Conservation (phyloP, 2,113 vertebrate genomes). For the Colius striatus region DNA sequence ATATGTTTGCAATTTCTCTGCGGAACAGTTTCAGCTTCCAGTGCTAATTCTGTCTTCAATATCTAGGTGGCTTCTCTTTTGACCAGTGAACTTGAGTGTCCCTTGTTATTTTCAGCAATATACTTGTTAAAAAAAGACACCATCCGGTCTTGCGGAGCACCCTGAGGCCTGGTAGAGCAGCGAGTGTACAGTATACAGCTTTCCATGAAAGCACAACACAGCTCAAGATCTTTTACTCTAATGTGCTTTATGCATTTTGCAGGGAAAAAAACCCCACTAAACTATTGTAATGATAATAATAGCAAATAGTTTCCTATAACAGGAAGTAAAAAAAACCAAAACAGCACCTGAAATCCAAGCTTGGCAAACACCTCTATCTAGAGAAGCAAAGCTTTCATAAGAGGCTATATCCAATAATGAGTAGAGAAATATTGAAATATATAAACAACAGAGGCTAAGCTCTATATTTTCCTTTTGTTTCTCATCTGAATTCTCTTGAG, state of each 20-base stretch:
- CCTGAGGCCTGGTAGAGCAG: not conserved
- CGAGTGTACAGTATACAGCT: not conserved
- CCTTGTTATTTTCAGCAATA: not conserved
- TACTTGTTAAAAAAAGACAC: not conserved
- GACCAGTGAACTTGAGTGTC: not conserved
- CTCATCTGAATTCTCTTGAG: not conserved
- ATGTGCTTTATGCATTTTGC: accelerated
- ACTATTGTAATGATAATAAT: not conserved
- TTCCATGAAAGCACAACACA: not conserved
- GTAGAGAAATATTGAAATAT: not conserved
- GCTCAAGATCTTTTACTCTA: not conserved
- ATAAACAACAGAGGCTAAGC: not conserved
- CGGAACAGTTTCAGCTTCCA: not conserved
- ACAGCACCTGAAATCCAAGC: not conserved
- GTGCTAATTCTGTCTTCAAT: not conserved
- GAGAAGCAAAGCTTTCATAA: not conserved
- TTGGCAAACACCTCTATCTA: not conserved
- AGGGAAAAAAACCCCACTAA: not conserved
- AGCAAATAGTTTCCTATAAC: not conserved
- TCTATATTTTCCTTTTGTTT: not conserved
- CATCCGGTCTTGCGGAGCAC: not conserved
- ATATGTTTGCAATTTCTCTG: not conserved
- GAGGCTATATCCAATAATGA: not conserved
- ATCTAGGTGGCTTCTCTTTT: not conserved
- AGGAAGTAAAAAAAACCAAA: not conserved